Evolutionary conservation across 2,888 invertebrate species (phyloP), one percentile per base, ranked within the genome.

Genomic region (Netelia virgata): DNA sequence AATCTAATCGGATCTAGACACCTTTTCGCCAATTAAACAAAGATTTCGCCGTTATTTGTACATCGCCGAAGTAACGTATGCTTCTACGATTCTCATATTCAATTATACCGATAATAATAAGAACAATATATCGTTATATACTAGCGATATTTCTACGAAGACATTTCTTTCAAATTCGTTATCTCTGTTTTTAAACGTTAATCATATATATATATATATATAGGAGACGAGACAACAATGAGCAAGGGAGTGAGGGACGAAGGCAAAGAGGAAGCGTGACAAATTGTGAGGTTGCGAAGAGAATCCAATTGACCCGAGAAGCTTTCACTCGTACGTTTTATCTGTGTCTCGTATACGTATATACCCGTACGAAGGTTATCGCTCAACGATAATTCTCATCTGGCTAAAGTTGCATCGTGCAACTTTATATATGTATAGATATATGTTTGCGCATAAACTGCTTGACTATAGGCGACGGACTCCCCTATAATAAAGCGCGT

Each of bases 281-380:
- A 83, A 83, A 83, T 83, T 83, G 79, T 82, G 68, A 78, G 84
- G 86, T 74, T 75, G 75, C 86, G 76, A 82, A 77, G 79, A 80
- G 82, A 87, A 86, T 87, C 82, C 82, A 86, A 87, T 87, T 86
- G 87, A 87, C 84, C 86, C 85, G 70, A 79, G 80, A 77, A 84
- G 86, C 83, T 87, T 86, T 86, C 85, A 86, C 85, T 86, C 69
- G 70, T 75, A 72, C 55, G n/a, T 69, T 69, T 68, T 76, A 68
- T 76, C 78, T 83, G 20, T 36, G 11, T 20, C 61, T 74, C 41
- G 64, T 8, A 41, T 64, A 64, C 41, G 50, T 47, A 66, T 36
- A 73, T 50, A 53, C 20, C 69, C 50, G 36, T 16, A 66, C 76
- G 84, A 87, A 87, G 86, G 85, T 87, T 84, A 87, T 87, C 80